Evolutionary conservation across 1,140 invertebrate species (phyloP).

Genomic region (Bradysia coprophila): DNA sequence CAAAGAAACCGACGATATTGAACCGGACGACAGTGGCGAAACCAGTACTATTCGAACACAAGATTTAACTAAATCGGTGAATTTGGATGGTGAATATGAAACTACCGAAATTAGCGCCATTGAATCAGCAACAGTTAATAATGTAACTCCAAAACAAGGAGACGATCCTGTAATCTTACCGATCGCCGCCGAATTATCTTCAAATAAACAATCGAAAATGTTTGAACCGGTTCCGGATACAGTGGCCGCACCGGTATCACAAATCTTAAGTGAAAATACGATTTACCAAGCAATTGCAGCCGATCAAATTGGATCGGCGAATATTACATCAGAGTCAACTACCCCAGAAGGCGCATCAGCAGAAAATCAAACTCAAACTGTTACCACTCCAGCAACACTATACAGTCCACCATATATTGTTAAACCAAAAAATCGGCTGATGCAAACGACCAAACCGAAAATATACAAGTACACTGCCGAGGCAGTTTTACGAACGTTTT

Average conservation of each 20-base stretch:
- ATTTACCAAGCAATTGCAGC: too few species aligned
- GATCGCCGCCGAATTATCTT: not conserved
- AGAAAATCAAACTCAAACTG: not conserved
- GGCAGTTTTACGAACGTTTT: conserved; percentile 26
- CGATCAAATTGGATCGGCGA: too few species aligned
- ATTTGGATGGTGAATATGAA: not conserved
- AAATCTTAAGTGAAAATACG: too few species aligned
- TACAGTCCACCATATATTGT: not conserved
- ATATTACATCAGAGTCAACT: too few species aligned
- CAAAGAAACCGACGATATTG: not conserved
- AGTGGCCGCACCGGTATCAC: too few species aligned
- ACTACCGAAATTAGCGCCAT: not conserved
- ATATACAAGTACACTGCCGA: conserved; percentile 4
- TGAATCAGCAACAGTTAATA: not conserved
- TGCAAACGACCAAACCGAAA: not conserved
- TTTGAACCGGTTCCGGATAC: not conserved
- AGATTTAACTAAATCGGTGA: not conserved
- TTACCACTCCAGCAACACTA: not conserved
- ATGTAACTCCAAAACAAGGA: not conserved
- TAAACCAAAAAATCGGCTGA: too few species aligned
- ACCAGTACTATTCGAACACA: not conserved
- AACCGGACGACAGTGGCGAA: not conserved
- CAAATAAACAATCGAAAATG: not conserved
- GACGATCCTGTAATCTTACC: too few species aligned
- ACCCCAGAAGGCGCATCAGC: not conserved